Evolutionary conservation across 2,113 vertebrate genomes (phyloP), one percentile per base, ranked within the genome.

Genomic region (Xyrauchen texanus): DNA sequence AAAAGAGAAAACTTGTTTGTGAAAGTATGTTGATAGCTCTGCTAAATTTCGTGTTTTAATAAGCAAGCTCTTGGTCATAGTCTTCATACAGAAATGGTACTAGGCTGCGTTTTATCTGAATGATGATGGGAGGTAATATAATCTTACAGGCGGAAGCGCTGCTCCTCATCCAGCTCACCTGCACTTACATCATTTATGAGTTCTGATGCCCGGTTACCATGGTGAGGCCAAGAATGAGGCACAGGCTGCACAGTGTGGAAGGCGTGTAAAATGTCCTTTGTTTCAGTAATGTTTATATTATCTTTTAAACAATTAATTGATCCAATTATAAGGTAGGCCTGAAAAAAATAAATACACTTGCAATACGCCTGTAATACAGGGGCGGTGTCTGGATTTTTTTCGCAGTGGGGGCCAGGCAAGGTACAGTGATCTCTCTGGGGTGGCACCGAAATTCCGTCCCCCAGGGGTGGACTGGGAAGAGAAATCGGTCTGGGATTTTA

Each of bases 131-230:
- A 78, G 65, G 88, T 90, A 92, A 92, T 84, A 64, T 83, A 89
- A 92, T 89, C 70, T n/a, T 68, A 45, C 60, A 69, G 68, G 83
- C 83, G 88, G 88, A 89, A 90, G 91, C 85, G 51, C 64, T 86
- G 83, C 88, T 91, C 90, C 90, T 92, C 85, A 88, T 89, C 87
- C 88, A 87, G 90, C 91, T 92, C 88, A 91, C 89, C 84, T 88
- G 82, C 69, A 89, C 88, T 78, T 93, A 82, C 88, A 93, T 92
- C 85, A 93, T 93, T 93, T 84, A 93, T 91, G 88, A 92, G 87
- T 21, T 76, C 9, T 15, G 85, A 82, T 88, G 86, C 89, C 90
- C 87, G 83, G 91, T 93, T 88, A 89, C 91, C 88, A 91, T 90
- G 84, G 90, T 68, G 83, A 91, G 57, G 63, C 67, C 83, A 72